Conservation (phyloP, 2,888 invertebrate genomes). For the Nomada lathburiana region DNA sequence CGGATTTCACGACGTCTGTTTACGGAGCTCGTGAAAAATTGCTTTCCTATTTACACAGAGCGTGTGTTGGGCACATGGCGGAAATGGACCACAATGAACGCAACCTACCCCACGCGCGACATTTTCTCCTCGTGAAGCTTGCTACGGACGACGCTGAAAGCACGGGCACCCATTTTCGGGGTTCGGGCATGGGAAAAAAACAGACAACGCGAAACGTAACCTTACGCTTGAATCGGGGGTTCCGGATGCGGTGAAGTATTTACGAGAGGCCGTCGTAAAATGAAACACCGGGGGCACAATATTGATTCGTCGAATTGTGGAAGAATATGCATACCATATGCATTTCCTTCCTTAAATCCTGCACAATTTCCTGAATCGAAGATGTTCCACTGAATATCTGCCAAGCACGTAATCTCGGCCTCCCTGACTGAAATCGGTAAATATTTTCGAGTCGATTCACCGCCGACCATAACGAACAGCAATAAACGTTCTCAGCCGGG, state of each 20-base stretch:
- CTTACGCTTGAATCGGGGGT: constrained; percentile 1
- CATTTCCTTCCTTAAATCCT: no score
- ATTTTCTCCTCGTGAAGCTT: background rate
- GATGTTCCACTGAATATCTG: no score
- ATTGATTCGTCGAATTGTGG: background rate
- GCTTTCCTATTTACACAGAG: constrained; percentile 52
- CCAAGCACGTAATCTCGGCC: no score
- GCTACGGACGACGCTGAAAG: background rate
- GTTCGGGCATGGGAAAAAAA: constrained; percentile 11
- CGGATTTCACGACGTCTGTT: constrained; percentile 57
- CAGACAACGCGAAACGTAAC: constrained; percentile 22
- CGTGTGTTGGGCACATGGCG: constrained; percentile 66
- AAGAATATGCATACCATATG: background rate
- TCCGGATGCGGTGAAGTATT: constrained; percentile 33
- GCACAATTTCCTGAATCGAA: no score
- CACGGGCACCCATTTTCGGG: background rate
- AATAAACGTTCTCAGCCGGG: background rate
- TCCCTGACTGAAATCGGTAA: no score
- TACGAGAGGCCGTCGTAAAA: background rate
- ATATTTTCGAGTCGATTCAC: background rate
- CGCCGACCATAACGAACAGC: background rate
- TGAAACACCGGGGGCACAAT: constrained; percentile 1
- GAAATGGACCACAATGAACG: constrained; percentile 58
- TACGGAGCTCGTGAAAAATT: constrained; percentile 64
- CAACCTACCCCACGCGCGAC: constrained; percentile 5